Percentiles rank a stretch among this genome's conserved stretches.
Conservation (phyloP, 2,113 vertebrate species). For the Bungarus multicinctus region DNA sequence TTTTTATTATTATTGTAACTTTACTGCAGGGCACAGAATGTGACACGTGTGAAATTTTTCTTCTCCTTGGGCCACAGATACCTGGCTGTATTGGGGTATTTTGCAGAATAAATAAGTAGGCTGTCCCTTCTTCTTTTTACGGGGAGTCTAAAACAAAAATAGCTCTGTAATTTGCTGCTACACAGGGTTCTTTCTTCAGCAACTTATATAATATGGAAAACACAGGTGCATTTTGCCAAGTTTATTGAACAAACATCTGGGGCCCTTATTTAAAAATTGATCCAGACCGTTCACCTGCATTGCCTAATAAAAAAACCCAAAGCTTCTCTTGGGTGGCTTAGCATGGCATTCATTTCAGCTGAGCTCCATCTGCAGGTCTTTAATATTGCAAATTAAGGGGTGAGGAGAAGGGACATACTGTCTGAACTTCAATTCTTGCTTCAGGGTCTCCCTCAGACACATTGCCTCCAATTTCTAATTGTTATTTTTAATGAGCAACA, state of each 20-base stretch:
- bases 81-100: background rate
- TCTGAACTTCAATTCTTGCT: background rate
- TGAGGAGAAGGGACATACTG: background rate
- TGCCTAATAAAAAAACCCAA: constrained; percentile 66
- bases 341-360: constrained; percentile 34
- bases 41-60: background rate
- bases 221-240: constrained; percentile 43
- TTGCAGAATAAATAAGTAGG: background rate
- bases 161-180: constrained; percentile 1
- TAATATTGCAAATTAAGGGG: constrained; percentile 26
- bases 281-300: constrained; percentile 69
- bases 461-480: constrained; percentile 50
- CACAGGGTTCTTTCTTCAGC: constrained; percentile 50
- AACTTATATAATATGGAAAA: constrained; percentile 45
- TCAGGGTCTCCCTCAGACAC: rapidly evolving
- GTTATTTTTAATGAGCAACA: constrained; percentile 10
- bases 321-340: constrained; percentile 44
- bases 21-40: background rate
- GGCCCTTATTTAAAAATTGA: constrained; percentile 61
- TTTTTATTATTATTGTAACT: background rate
- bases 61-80: background rate
- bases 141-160: constrained; percentile 14
- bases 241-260: constrained; percentile 68
- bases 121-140: background rate
- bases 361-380: constrained; percentile 55